Conservation (phyloP, 2,797 vertebrate genomes). For the Pantherophis vulpinus region DNA sequence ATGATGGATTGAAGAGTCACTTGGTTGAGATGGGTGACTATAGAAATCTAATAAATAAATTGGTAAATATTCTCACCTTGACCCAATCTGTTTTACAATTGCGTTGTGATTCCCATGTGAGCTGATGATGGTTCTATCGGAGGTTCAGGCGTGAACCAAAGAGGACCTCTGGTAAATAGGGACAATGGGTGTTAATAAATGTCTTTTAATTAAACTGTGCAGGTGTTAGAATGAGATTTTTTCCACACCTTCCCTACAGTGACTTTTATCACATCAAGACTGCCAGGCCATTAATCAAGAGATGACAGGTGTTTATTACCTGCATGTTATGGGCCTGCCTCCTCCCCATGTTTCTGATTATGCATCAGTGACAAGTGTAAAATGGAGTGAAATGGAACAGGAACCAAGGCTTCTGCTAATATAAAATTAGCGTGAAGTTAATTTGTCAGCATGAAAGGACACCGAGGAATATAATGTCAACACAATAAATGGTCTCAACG, state of each 20-base stretch:
- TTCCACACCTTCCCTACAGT: slow-evolving; percentile 38
- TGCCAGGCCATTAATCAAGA: slow-evolving; percentile 43
- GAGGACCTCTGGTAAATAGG: background rate
- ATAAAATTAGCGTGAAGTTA: slow-evolving; percentile 15
- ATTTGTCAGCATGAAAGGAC: background rate
- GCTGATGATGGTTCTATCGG: background rate
- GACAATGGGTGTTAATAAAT: slow-evolving; percentile 6
- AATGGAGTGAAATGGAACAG: slow-evolving; percentile 22
- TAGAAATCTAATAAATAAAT: background rate
- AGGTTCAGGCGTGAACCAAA: background rate
- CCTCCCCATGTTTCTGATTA: slow-evolving; percentile 55
- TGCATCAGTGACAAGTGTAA: slow-evolving; percentile 17
- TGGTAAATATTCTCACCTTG: background rate
- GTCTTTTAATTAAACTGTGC: slow-evolving; percentile 27
- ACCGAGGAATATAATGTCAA: fast-evolving
- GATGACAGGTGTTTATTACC: slow-evolving; percentile 54
- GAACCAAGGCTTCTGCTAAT: slow-evolving; percentile 37
- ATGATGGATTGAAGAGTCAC: background rate
- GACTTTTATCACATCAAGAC: slow-evolving; percentile 51
- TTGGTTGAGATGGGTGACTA: background rate
- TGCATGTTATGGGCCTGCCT: slow-evolving; percentile 47
- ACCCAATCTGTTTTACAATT: background rate
- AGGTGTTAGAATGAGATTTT: slow-evolving; percentile 28
- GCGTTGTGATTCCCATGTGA: background rate
- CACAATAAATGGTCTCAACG: slow-evolving; percentile 8